Evolutionary conservation across 2,888 invertebrate species (phyloP).

Genomic region (Megamerina dolium): DNA sequence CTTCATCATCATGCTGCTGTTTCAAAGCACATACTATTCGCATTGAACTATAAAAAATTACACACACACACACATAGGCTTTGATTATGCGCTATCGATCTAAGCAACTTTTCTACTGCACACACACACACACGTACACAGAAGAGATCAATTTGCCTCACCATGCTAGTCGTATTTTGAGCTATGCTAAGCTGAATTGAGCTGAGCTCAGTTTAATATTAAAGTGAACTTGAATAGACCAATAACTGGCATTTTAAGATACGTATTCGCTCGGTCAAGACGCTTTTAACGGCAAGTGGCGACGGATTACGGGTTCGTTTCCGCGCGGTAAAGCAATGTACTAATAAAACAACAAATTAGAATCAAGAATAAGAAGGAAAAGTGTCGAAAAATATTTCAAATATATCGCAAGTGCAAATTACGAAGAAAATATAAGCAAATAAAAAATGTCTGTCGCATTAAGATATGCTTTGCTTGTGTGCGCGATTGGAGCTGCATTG

Average conservation of each 20-base stretch:
- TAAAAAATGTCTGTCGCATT: neutral
- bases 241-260: slow-evolving; percentile 35
- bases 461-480: neutral
- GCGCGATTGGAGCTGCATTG: slow-evolving; percentile 1
- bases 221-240: slow-evolving; percentile 36
- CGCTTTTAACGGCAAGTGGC: slow-evolving; percentile 11
- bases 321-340: slow-evolving; percentile 8
- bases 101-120: too few relatives aligned
- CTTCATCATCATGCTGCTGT: too few relatives aligned
- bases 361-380: neutral
- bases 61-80: too few relatives aligned
- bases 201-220: slow-evolving; percentile 40
- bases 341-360: neutral
- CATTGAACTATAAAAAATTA: too few relatives aligned
- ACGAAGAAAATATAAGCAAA: neutral
- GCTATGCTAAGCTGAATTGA: too few relatives aligned
- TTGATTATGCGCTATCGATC: too few relatives aligned
- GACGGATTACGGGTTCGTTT: slow-evolving; percentile 25
- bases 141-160: too few relatives aligned
- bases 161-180: too few relatives aligned
- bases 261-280: slow-evolving; percentile 33
- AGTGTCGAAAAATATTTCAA: neutral
- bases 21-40: too few relatives aligned
- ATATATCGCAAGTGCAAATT: neutral
- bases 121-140: too few relatives aligned